A percentile compares a stretch with the other conserved stretches of the same genome.
Conservation (phyloP, 2,113 vertebrate species). For the Syngnathus scovelli region DNA sequence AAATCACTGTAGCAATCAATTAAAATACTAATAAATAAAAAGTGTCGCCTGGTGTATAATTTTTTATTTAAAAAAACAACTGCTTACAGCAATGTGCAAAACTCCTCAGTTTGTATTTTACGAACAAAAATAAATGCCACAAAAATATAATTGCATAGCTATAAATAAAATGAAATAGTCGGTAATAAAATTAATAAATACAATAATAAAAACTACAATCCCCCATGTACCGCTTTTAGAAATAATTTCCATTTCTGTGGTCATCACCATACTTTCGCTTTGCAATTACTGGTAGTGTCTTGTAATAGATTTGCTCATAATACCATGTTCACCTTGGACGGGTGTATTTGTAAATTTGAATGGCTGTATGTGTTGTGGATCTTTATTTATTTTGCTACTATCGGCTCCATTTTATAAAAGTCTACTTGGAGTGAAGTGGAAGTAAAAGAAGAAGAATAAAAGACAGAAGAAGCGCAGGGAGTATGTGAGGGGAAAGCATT, state of each 20-base stretch:
- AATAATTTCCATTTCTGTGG: too few relatives aligned
- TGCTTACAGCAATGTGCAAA: too few relatives aligned
- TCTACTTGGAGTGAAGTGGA: constrained; percentile 40
- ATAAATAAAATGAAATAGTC: too few relatives aligned
- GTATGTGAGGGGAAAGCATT: constrained; percentile 45
- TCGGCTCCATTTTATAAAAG: constrained; percentile 40
- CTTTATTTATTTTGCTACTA: constrained; percentile 42
- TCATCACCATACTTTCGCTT: neutral
- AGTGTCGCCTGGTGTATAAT: neutral
- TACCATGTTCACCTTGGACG: constrained; percentile 32
- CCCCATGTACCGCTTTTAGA: neutral
- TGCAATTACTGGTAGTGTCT: neutral
- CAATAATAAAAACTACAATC: neutral
- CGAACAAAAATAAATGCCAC: neutral
- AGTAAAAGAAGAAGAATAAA: constrained; percentile 43
- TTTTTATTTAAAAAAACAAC: neutral
- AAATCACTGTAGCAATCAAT: too few relatives aligned
- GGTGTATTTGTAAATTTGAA: constrained; percentile 1
- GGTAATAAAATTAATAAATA: too few relatives aligned
- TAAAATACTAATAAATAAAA: too few relatives aligned
- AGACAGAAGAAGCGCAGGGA: constrained; percentile 19
- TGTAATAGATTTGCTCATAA: constrained; percentile 39
- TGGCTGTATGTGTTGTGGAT: constrained; percentile 19
- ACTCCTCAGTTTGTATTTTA: neutral
- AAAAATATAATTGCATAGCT: neutral